Conservation (phyloP, 2,888 invertebrate genomes). For the Dolomedes plantarius region DNA sequence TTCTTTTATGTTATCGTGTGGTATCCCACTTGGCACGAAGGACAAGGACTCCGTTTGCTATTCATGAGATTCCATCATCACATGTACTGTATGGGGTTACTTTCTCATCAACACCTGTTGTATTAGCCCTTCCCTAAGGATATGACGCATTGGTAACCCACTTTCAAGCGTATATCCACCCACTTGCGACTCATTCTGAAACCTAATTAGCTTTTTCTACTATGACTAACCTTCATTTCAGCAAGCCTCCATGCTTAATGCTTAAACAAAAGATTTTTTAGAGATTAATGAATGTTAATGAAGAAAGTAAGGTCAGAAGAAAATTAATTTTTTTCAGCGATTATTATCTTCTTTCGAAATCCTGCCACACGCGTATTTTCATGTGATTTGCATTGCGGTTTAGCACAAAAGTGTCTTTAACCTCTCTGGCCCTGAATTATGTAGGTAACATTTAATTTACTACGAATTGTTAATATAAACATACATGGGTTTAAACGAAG, state of each 20-base stretch:
- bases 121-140: neutral
- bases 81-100: neutral
- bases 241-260: neutral
- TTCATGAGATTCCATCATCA: neutral
- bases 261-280: slow-evolving; percentile 6
- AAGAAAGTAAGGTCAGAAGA: slow-evolving; percentile 7
- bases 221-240: neutral
- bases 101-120: neutral
- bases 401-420: too few species aligned
- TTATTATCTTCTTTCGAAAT: too few species aligned
- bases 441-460: too few species aligned
- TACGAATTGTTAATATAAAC: too few species aligned
- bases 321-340: neutral
- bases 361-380: too few species aligned
- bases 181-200: neutral
- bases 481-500: too few species aligned
- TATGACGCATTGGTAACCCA: neutral
- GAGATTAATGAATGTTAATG: slow-evolving; percentile 29
- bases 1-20: too few species aligned
- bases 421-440: too few species aligned
- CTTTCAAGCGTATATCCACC: neutral
- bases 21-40: neutral
- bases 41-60: slow-evolving; percentile 32
- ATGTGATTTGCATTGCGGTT: too few species aligned
- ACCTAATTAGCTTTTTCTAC: neutral